Base-by-base conservation (phyloP, 1,140 invertebrate species). In the Drosophila nikananu region DNA sequence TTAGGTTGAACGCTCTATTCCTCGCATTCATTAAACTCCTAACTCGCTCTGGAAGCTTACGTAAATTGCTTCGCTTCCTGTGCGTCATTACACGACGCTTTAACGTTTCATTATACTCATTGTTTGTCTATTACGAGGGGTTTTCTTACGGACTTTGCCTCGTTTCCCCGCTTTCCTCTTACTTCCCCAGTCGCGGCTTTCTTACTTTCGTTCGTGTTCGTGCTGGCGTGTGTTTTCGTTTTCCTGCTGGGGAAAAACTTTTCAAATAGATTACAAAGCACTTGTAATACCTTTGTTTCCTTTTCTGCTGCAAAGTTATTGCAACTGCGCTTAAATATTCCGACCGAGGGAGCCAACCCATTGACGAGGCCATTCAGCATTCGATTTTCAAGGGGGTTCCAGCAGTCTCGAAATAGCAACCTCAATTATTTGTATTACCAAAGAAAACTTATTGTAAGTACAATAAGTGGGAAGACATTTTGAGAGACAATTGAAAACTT, bases 191-290 rank as follows among this genome's bases (percentile, higher is more conserved):
- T 52, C 17, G 46, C 32, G 19, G 63, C 49, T 51, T 77, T 61
- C 42, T 70, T 77, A 59, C 68, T 68, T 44, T 60, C 30, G 57
- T 67, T 67, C 25, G 25, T 51, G 73, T 44, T 44, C 37, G 21
- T 48, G 42, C 17, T 58, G 46, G 57, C 58, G 58, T 60, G 75
- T 72, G 59, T 79, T 71, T 72, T 57, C 52, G 59, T 79, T 71
- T 72, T 62, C 54, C 60, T 19, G 17, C 30, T 77, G 32, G 37
- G 52, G 63, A 39, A 49, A 83, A 87, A 81, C 54, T 89, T 89
- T 79, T 84, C 66, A 90, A 90, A 89, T 90, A 80, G 84, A 90
- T 90, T 89, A 81, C 81, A 84, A 81, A 89, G 84, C 86, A 84
- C 70, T 90, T 89, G 81, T 74, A 67, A 77, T 71, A 90, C 59